Evolutionary conservation across 2,113 vertebrate genomes (phyloP), one percentile per base, ranked within the genome.

Genomic region (Merops nubicus): DNA sequence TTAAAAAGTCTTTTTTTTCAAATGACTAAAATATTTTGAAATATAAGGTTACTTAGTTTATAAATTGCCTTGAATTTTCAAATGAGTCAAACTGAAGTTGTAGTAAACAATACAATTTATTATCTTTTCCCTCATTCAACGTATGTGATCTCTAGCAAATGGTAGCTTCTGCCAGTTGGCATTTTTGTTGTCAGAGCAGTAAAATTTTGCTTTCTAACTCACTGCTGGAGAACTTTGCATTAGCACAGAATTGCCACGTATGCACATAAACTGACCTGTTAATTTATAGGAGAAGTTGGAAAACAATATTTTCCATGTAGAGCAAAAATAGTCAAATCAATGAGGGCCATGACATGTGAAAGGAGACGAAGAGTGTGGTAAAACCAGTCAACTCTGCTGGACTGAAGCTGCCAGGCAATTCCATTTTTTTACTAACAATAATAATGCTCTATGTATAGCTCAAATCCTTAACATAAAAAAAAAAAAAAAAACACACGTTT

Each of bases 91-190:
- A 89, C 16, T 50, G 70, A 93, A 89, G 23, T 33, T 21, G 12
- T 42, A 85, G 72, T 8, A 60, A 60, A 40, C 22, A 81, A 43
- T 5, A 28, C 11, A 48, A 19, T 82, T 73, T 34, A 43, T 22
- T 2, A 0, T 4, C 19, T n/a, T n/a, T 78, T 68, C 10, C 11
- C 17, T 53, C 48, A 33, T 33, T 26, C 42, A 60, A 20, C 0
- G 0, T 26, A n/a, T 11, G 9, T 3, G 0, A n/a, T 16, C 10
- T 75, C 40, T 38, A 67, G 45, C 0, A 0, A 78, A 69, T 2
- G 57, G 68, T 14, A 67, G 51, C n/a, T 86, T 80, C 50, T 90
- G 25, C n/a, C 53, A 78, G 19, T 15, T 73, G 36, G 43, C 43
- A 38, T n/a, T 91, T 75, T 40, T 26, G 31, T 42, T 69, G 18